Percentiles rank a stretch among this genome's conserved stretches.
Conservation (phyloP, 2,113 vertebrate species). For the Nothobranchius furzeri region DNA sequence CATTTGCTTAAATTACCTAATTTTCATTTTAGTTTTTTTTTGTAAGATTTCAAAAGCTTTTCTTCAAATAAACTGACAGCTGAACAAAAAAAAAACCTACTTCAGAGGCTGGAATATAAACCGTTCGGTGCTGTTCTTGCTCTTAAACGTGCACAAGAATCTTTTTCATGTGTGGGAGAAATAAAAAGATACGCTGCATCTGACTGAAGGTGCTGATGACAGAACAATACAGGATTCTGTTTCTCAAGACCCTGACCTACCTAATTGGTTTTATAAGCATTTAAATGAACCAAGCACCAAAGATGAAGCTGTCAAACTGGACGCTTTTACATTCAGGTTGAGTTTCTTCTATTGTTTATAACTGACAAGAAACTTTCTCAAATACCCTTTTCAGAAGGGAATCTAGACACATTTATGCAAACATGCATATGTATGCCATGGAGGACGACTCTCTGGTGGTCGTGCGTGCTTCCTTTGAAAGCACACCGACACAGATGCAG, state of each 20-base stretch:
- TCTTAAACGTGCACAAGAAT: slow-evolving; percentile 22
- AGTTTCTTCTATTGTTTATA: slow-evolving; percentile 53
- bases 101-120: slow-evolving; percentile 27
- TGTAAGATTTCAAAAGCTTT: slow-evolving; percentile 29
- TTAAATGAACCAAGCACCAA: slow-evolving; percentile 55
- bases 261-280: slow-evolving; percentile 59
- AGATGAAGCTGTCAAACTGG: slow-evolving; percentile 43
- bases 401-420: slow-evolving; percentile 12
- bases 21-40: slow-evolving; percentile 41
- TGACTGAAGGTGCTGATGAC: slow-evolving; percentile 57
- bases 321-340: slow-evolving; percentile 51
- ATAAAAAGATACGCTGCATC: slow-evolving; percentile 26
- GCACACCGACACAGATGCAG: neutral
- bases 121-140: slow-evolving; percentile 11
- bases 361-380: slow-evolving; percentile 51
- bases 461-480: slow-evolving; percentile 5
- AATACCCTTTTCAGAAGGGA: slow-evolving; percentile 24
- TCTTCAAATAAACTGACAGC: slow-evolving; percentile 43
- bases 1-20: slow-evolving; percentile 29
- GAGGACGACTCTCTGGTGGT: slow-evolving; percentile 3
- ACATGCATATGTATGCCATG: neutral
- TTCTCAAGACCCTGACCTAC: slow-evolving; percentile 60
- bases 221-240: slow-evolving; percentile 41
- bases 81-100: slow-evolving; percentile 39
- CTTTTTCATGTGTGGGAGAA: slow-evolving; percentile 40